Base-by-base conservation (phyloP, 1,140 invertebrate genomes). In the Dinoponera quadriceps region DNA sequence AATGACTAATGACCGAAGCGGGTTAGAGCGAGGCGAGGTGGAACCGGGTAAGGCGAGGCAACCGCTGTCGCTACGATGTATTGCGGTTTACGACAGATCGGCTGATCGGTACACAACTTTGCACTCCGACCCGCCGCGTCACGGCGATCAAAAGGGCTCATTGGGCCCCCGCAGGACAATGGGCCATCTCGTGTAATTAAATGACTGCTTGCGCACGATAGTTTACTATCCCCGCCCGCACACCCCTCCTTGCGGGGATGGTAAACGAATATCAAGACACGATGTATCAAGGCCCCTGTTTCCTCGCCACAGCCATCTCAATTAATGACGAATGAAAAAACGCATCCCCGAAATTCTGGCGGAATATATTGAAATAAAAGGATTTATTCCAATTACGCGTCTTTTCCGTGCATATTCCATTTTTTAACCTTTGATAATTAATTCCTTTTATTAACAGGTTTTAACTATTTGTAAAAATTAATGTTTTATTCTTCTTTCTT, bases 71-170 rank as follows among this genome's bases (percentile, higher is more conserved):
- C 54, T 9, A 14, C 71, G 57, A 65, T 75, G 29, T 77, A 51
- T 82, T 68, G 85, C 27, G 85, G 85, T 87, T 88, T 84, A 88
- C 83, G 66, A 65, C 29, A 38, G 65, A 25, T 7, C 65, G 72
- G 14, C 63, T 77, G 87, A 89, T 89, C 84, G 74, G 71, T 86
- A 89, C 88, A 89, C 88, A 88, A 89, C 81, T 89, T 89, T 86
- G 88, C 84, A 89, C 88, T 89, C 51, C 68, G 74, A 88, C 69
- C 60, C 66, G 49, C 9, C 14, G n/a, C 54, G 51, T 73, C 81
- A 18, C 73, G 38, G 48, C 54, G 82, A 44, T 44, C 38, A 44
- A 44, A 44, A 44, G 38, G 38, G 38, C 38, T 44, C 38, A 11
- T 11, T 9, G 38, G 38, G 38, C 38, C 38, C 38, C 4, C 3